Base-by-base conservation (phyloP, 2,797 vertebrate genomes). In the Pogonophryne albipinna region DNA sequence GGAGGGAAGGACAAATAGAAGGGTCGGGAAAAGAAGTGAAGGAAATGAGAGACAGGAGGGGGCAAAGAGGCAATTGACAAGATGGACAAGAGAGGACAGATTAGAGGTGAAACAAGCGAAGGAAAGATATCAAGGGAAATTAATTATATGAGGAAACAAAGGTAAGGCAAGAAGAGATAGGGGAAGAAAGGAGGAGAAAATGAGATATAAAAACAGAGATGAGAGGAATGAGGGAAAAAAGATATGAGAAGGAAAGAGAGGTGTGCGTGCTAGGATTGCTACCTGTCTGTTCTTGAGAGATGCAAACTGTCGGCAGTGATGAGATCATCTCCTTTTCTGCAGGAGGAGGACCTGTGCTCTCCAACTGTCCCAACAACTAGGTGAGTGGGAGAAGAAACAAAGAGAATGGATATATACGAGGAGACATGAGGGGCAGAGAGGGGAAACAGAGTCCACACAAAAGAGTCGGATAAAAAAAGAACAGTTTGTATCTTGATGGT, bases 241-340 rank as follows among this genome's bases (percentile, higher is more conserved):
- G n/a, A 16, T 1, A 44, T 20, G 60, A 53, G 31, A 23, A 15
- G 19, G 19, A 34, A 42, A 27, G n/a, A 53, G 14, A 17, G 15
- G 9, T 49, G 5, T 8, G 5, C 23, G 27, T 46, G 66, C 74
- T 41, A 83, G 62, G 65, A 56, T 47, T 57, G 71, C 59, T 74
- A 95, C 92, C 94, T 92, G 86, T 92, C 85, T 98, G 96, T 91
- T 97, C 96, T 92, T 96, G 94, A 93, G 96, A 96, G 84, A 98
- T 93, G n/a, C 92, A 92, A 92, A 98, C 96, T 2, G 95, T 96
- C 3, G 97, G 97, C 82, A 98, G 95, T 15, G 96, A 96, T 1
- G 95, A 96, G 87, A 97, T 98, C 93, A 95, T 97, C 79, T 97
- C 95, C 57, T 96, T 96, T 80, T 97, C 95, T 0, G 97, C 97